These are phyloP conservation scores for Dysmachus trigonus DNA, from an alignment of 2,888 invertebrate genomes.

Conservation along the genomic window DNA sequence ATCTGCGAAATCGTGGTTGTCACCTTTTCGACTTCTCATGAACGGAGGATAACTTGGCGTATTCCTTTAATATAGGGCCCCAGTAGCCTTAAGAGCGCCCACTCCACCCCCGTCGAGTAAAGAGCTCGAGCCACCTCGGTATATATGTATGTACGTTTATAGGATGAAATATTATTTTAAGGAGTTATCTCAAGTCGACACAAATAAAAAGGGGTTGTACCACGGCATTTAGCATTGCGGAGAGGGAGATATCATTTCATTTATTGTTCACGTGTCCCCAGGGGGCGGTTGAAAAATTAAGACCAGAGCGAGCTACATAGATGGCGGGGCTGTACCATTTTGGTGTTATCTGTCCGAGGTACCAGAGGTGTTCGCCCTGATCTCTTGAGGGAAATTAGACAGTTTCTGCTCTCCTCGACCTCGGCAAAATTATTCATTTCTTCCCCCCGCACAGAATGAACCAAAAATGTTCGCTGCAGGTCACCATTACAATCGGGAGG, in stretches of 20 bases:
- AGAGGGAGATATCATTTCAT: conserved; percentile 49
- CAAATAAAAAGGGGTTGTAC: conserved; percentile 50
- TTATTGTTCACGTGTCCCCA: conserved; percentile 52
- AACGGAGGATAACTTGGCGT: conserved; percentile 39
- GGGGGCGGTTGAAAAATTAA: conserved; percentile 51
- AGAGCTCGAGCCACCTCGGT: conserved; percentile 25
- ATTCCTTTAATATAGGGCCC: conserved; percentile 1
- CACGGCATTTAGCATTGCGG: conserved; percentile 46
- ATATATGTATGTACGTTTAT: conserved; percentile 47
- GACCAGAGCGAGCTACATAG: conserved; percentile 6
- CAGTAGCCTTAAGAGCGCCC: conserved; percentile 29
- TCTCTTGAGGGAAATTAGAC: conserved; percentile 24
- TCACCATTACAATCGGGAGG: not conserved
- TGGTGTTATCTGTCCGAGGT: conserved; percentile 12
- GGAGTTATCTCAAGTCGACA: conserved; percentile 49
- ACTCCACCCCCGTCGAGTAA: not conserved
- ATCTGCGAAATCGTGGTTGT: conserved; percentile 49
- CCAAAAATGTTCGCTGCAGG: not conserved
- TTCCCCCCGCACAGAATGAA: not conserved
- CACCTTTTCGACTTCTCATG: conserved; percentile 47
- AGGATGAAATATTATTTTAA: conserved; percentile 50
- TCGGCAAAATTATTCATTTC: conserved; percentile 2
- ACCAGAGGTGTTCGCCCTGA: not conserved
- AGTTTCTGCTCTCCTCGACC: not conserved
- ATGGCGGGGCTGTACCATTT: conserved; percentile 4